Percentiles rank a stretch among this genome's conserved stretches.
Conservation (phyloP, 2,888 invertebrate species). For the Odiellus spinosus region DNA sequence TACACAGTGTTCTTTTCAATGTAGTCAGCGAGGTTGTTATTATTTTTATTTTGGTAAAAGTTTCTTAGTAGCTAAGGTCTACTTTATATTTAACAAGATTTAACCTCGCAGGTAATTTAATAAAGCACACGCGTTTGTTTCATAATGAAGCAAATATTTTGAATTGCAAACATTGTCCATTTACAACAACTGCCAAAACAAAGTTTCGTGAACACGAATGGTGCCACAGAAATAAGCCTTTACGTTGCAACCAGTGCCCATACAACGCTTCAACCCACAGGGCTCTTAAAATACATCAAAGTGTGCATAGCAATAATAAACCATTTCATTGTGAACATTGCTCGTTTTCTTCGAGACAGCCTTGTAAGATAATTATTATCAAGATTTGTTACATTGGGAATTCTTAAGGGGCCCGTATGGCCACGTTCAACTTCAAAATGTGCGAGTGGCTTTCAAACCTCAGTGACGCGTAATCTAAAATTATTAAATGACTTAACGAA, state of each 20-base stretch:
- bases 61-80: neutral
- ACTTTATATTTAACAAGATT: neutral
- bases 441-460: neutral
- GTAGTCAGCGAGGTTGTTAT: neutral
- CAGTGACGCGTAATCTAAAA: no score
- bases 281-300: neutral
- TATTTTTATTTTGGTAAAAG: neutral
- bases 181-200: neutral
- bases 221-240: neutral
- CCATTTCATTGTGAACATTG: neutral
- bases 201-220: neutral
- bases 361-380: neutral
- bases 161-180: neutral
- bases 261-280: neutral
- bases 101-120: neutral
- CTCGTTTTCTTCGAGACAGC: neutral
- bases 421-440: neutral
- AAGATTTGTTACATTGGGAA: neutral
- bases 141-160: neutral
- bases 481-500: no score
- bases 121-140: neutral
- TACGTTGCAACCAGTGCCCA: neutral
- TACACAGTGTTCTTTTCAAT: conserved; percentile 22
- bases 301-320: neutral
- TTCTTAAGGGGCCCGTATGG: neutral